These are phyloP conservation scores for Psophia crepitans DNA, from an alignment of 2,113 vertebrate species.

Conservation along the genomic window DNA sequence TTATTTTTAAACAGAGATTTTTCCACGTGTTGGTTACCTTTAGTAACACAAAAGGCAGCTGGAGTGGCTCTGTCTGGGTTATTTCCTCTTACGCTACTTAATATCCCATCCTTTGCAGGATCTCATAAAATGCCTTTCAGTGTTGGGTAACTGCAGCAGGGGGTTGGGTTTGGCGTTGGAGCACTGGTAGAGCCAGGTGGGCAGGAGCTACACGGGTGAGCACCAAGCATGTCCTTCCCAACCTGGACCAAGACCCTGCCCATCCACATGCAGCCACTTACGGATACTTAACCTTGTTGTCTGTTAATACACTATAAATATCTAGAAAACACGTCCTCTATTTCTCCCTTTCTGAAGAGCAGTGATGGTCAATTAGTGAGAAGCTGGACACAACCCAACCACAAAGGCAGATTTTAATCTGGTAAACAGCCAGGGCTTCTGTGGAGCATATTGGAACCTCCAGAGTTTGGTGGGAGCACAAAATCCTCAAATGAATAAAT, in stretches of 20 bases:
- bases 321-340: accelerated
- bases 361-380: neutral
- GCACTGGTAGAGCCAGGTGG: neutral
- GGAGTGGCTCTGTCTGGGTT: neutral
- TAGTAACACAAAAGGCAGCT: neutral
- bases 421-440: neutral
- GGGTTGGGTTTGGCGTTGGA: neutral
- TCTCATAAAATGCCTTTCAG: neutral
- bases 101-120: neutral
- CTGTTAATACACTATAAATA: neutral
- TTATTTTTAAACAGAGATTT: neutral
- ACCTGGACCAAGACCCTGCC: neutral
- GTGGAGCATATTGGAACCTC: neutral
- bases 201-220: neutral
- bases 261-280: neutral
- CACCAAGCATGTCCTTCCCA: neutral
- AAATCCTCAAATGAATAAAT: neutral
- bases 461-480: neutral
- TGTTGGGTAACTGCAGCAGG: neutral
- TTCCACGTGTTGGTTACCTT: neutral
- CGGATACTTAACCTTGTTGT: neutral
- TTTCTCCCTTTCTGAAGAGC: neutral
- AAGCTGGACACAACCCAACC: neutral
- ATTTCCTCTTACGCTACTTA: neutral
- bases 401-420: neutral